Conservation (phyloP, 2,113 vertebrate species). For the Sphaerodactylus townsendi region DNA sequence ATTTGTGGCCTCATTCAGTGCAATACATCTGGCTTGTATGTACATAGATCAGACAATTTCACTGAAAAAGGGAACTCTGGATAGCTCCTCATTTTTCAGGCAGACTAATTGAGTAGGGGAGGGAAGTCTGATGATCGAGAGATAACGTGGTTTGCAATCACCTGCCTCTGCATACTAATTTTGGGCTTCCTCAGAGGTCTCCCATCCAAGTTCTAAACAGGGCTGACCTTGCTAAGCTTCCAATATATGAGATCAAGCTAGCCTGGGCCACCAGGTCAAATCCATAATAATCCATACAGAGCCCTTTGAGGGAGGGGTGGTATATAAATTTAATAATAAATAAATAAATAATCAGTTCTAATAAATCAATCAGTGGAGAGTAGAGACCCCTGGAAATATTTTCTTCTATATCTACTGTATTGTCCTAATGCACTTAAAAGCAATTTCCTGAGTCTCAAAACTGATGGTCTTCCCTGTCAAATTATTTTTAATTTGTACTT, state of each 20-base stretch:
- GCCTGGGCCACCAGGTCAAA: too few relatives aligned
- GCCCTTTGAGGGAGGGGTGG: too few relatives aligned
- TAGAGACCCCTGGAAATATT: slow-evolving; percentile 19
- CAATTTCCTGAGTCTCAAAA: slow-evolving; percentile 55
- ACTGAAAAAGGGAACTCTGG: background rate
- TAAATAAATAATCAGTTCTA: slow-evolving; percentile 17
- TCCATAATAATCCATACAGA: too few relatives aligned
- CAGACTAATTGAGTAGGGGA: background rate
- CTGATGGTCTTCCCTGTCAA: slow-evolving; percentile 50
- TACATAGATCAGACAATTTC: background rate
- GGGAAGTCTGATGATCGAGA: background rate
- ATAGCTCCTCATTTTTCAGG: background rate
- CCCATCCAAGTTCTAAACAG: too few relatives aligned
- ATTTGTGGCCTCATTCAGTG: accelerated
- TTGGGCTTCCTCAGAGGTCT: too few relatives aligned
- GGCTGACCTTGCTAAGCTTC: too few relatives aligned
- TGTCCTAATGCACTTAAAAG: slow-evolving; percentile 52
- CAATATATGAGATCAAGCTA: too few relatives aligned
- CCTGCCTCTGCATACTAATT: too few relatives aligned
- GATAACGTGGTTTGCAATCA: too few relatives aligned
- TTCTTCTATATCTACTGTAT: slow-evolving; percentile 11
- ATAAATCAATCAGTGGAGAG: slow-evolving; percentile 45
- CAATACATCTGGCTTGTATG: background rate
- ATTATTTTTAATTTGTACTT: slow-evolving; percentile 57
- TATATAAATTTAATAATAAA: too few relatives aligned